Base-by-base conservation (phyloP, 2,113 vertebrate species). In the Columba janthina region DNA sequence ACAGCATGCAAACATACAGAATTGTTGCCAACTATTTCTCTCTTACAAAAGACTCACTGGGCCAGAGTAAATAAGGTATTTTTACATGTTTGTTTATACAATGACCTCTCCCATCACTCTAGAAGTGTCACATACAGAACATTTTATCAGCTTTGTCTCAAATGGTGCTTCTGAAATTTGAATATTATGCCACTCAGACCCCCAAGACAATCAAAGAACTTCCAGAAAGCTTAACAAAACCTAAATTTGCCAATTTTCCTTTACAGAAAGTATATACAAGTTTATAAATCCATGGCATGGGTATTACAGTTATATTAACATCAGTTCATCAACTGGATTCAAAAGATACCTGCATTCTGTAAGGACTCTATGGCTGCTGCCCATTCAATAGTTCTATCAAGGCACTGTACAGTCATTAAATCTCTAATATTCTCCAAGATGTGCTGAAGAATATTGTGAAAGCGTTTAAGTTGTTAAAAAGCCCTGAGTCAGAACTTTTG, bases 401-500 rank as follows among this genome's bases (percentile, higher is more conserved):
- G 97, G 97, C 97, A 98, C 97, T 97, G 76, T 94, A 93, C 85
- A 97, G 80, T 91, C 97, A 85, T 80, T 93, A 96, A 77, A 88
- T 32, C 85, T 94, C 56, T 74, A 54, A 26, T 48, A 79, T 62
- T 96, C 97, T 95, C 83, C 82, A 87, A 94, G 96, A 90, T 93
- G 88, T 61, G 46, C 86, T 88, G 96, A 93, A 87, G 96, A 95
- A 91, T 57, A 93, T 22, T 42, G 67, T 67, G 64, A 92, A 89
- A 3, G 3, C 95, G 91, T 90, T 97, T 84, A 89, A 95, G 97
- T 64, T 97, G 94, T 97, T 97, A 96, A 95, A 97, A 97, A 97
- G 97, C 96, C 97, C 98, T 98, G 98, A 98, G 97, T 96, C 96
- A 97, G 96, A 97, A 97, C 96, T 97, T 90, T 64, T 4, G 15